phyloP scores from a whole-genome alignment of 2,888 invertebrate genomes.

The Eledona agricola region DNA sequence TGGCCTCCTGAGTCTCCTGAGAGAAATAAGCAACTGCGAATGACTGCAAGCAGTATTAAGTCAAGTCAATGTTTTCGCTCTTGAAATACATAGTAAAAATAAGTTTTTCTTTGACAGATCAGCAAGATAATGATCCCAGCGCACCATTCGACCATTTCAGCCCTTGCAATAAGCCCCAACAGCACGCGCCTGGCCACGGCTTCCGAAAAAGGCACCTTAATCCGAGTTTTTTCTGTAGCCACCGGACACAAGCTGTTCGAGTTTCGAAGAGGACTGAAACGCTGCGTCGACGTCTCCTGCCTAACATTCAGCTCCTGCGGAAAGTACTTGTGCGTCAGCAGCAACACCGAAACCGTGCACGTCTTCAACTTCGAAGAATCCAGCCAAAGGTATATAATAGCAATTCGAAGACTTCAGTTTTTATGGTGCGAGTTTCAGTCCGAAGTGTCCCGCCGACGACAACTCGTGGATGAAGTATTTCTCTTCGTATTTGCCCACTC shows the following conservation, averaged over 20 bases:
- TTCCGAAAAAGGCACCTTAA: neutral
- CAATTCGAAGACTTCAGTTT: no score
- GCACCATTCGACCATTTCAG: no score
- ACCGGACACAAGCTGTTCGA: neutral
- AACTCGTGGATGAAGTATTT: neutral
- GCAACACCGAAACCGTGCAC: neutral
- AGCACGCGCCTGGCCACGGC: neutral
- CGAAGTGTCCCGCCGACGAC: no score
- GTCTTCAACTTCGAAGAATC: neutral
- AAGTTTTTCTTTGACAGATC: neutral
- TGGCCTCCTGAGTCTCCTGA: no score
- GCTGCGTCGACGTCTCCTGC: neutral
- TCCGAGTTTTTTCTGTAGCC: neutral
- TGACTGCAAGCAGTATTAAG: no score
- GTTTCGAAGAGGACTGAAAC: neutral
- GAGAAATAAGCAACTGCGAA: no score
- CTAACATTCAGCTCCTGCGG: neutral
- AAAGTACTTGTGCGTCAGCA: neutral
- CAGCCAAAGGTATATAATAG: neutral
- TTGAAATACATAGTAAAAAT: neutral
- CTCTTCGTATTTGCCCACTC: neutral
- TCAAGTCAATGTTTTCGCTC: neutral
- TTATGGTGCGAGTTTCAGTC: no score
- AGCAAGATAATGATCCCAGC: neutral
- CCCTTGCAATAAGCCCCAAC: no score